These are phyloP conservation scores for Dendronephthya gigantea DNA, from an alignment of 64 coral and sea anemone genomes.

Conservation along the genomic window DNA sequence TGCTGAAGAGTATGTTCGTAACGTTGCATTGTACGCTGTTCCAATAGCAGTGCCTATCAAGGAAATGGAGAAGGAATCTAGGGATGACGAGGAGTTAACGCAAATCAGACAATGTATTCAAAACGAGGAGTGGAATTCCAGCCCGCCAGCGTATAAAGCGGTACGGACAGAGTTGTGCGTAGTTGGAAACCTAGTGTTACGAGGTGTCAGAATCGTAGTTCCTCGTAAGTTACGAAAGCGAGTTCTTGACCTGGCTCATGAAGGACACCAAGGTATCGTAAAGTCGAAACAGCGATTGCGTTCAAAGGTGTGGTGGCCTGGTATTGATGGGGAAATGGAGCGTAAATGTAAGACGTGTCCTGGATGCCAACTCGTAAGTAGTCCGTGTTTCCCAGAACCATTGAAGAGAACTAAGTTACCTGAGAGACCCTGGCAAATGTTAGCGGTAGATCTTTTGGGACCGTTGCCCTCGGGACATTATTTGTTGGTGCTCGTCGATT, in stretches of 20 bases:
- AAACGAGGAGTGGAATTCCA: constrained; percentile 18
- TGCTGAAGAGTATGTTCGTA: background rate
- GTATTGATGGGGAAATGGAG: background rate
- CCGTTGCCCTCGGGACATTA: background rate
- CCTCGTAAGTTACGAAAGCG: background rate
- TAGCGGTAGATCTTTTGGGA: background rate
- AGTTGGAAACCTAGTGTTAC: background rate
- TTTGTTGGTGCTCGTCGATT: constrained; percentile 3
- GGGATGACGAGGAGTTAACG: background rate
- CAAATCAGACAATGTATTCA: constrained; percentile 6
- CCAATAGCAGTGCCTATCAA: background rate
- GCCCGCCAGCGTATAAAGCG: constrained; percentile 18
- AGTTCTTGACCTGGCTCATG: background rate
- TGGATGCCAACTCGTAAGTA: background rate
- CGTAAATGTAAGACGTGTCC: background rate
- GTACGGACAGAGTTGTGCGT: background rate
- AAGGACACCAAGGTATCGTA: background rate
- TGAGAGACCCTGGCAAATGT: background rate
- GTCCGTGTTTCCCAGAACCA: background rate
- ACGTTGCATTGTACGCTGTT: constrained; percentile 10
- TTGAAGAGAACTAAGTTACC: background rate
- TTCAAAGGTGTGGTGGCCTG: constrained; percentile 10
- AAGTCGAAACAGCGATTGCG: background rate
- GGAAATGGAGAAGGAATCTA: constrained; percentile 21
- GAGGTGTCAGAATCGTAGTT: background rate